Evolutionary conservation across 2,113 vertebrate species (phyloP).

Genomic region (Cryptomyrus ogoouensis): DNA sequence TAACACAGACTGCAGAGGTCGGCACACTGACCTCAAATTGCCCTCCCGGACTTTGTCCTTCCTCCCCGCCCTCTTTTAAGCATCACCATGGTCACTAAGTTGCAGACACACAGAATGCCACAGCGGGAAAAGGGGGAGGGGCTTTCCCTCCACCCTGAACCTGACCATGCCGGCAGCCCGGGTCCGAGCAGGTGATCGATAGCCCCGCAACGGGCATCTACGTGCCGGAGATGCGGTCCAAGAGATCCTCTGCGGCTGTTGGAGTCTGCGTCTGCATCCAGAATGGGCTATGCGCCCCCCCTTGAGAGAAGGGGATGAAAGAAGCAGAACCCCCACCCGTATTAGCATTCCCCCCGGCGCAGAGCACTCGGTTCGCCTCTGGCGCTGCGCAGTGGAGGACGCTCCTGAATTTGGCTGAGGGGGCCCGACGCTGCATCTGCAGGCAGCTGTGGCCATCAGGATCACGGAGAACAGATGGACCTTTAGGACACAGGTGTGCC

Average conservation of each 20-base stretch:
- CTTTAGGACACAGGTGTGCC: background rate
- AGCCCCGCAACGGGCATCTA: background rate
- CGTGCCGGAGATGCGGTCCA: background rate
- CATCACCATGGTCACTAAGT: slow-evolving; percentile 47
- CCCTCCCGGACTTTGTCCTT: slow-evolving; percentile 30
- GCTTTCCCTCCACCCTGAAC: slow-evolving; percentile 3
- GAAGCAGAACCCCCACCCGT: slow-evolving; percentile 57
- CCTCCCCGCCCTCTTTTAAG: background rate
- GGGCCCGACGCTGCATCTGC: background rate
- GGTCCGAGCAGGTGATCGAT: background rate
- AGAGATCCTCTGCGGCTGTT: background rate
- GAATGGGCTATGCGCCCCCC: background rate
- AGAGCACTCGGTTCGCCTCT: slow-evolving; percentile 64
- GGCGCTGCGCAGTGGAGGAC: slow-evolving; percentile 63
- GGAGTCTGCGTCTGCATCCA: background rate
- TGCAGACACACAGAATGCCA: slow-evolving; percentile 49
- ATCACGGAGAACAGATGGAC: background rate
- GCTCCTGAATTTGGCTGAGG: slow-evolving; percentile 50
- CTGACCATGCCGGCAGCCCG: background rate
- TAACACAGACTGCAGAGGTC: slow-evolving; percentile 52
- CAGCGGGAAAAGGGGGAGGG: background rate
- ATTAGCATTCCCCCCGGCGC: slow-evolving; percentile 63
- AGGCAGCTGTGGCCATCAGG: background rate
- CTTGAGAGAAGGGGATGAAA: background rate
- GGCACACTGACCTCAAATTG: slow-evolving; percentile 43